These are phyloP conservation scores for Lepus americanus DNA, from an alignment of 2,113 vertebrate genomes.

Conservation along the genomic window DNA sequence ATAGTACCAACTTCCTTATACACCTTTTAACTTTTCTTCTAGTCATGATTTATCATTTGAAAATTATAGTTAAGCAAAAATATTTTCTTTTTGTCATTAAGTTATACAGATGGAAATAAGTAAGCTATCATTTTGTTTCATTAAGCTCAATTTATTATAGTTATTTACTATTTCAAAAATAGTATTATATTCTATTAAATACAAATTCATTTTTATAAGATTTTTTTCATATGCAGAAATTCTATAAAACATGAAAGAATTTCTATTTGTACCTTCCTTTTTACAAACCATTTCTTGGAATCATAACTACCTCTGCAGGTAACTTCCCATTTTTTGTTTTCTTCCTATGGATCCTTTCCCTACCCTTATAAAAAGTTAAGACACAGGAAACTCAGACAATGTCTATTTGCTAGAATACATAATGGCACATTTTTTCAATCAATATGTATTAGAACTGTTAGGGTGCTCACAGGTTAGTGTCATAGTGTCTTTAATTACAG, in stretches of 20 bases:
- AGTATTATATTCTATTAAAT: conserved; percentile 25
- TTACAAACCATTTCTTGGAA: conserved; percentile 47
- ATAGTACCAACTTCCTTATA: neutral
- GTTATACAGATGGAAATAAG: neutral
- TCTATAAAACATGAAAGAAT: conserved; percentile 21
- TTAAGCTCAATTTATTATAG: neutral
- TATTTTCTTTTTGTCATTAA: neutral
- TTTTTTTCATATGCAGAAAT: conserved; percentile 13
- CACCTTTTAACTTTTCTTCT: conserved; percentile 25
- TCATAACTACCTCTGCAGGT: neutral
- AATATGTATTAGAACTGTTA: neutral
- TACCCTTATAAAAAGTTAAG: neutral
- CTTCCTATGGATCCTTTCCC: neutral
- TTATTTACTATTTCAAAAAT: conserved; percentile 51
- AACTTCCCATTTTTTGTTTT: conserved; percentile 34
- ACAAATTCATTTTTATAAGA: conserved; percentile 28
- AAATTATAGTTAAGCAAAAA: conserved; percentile 28
- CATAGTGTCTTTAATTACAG: neutral
- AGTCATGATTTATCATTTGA: neutral
- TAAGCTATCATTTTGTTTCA: conserved; percentile 13
- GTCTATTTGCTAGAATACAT: neutral
- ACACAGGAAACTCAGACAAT: neutral
- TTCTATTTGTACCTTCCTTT: conserved; percentile 33
- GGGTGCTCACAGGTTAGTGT: neutral
- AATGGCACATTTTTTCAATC: conserved; percentile 4